Base-by-base conservation (phyloP, 1,140 invertebrate genomes). In the Holotrichia oblita region DNA sequence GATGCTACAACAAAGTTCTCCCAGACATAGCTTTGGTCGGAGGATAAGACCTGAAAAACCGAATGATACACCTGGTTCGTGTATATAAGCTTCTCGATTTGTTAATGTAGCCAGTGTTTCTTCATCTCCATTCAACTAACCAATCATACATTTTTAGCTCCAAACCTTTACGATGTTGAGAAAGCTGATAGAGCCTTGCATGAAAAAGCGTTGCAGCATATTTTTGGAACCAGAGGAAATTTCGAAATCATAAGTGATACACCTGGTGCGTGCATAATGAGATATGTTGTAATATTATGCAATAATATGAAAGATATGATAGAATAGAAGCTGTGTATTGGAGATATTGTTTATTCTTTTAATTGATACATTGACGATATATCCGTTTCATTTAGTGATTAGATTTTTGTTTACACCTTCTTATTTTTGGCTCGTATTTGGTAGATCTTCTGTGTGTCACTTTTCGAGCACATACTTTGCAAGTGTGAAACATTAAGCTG, bases 101-200 rank as follows among this genome's bases (percentile, higher is more conserved):
- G 44, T 48, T 48, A 48, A 10, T n/a, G n/a, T n/a, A 0, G 6
- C 44, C 12, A 48, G 44, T 14, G 44, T 12, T 1, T 0, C 44
- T 48, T n/a, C 12, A 48, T 4, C 12, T n/a, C 0, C 3, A 12
- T 48, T 48, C n/a, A 48, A 48, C 12, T 48, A 48, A 48, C 44
- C 7, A 14, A 48, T 10, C 12, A 14, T 48, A n/a, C 17, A 64
- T 64, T 64, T 64, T 6, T 73, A 78, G 92, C 93, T 85, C 89
- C 95, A 81, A 89, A 95, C 85, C 88, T 91, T 84, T 91, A 96
- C 88, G 88, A 91, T 86, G 93, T 94, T 6, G 92, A 95, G 81
- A 92, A 91, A 82, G 89, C 91, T 42, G 91, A 92, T 80, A 91
- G 91, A 83, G 84, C 91, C 14, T 87, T 93, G 34, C 88, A 89